Evolutionary conservation across 92 coral and sea anemone genomes (phyloP), one percentile per base, ranked within the genome.

Genomic region (Hydrozoanthus gracilis): DNA sequence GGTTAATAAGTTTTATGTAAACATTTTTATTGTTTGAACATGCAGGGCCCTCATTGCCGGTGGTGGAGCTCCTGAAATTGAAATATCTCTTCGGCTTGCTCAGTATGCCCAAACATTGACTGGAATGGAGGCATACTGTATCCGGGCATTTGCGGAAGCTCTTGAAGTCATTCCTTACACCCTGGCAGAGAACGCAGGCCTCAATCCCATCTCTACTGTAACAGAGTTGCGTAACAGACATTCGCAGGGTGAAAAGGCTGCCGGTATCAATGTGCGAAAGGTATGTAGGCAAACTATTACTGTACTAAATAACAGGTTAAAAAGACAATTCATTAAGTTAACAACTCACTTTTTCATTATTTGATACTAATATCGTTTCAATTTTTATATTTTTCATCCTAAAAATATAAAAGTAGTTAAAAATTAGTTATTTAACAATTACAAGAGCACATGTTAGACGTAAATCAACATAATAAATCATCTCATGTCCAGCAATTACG

Each of bases 191-290:
- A 96, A 96, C 84, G 98, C 98, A 48, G 98, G 98, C 16, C 95
- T 96, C 48, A 96, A 96, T 50, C 98, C 98, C 4, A 96, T 96
- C 11, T 95, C 99, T 8, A 94, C 98, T 51, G 99, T 96, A 8
- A 96, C 99, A 14, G 99, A 96, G 62, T 87, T 96, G 75, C 88
- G 99, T 35, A 96, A 96, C 89, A 91, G 92, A 83, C 99, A 96
- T 88, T 95, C 99, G 11, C 92, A 93, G 90, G 96, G 96, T 8
- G 99, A 96, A 87, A 93, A 90, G 47, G 88, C 93, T 2, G 94
- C 99, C 52, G 99, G 99, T n/a, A 96, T 96, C 44, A 96, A 96
- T 47, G 99, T 96, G 79, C 91, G 99, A 86, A 96, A 96, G 92
- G 99, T 96, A 20, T 69, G 90, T 67, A 20, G 16, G 20, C 13